Evolutionary conservation across 2,888 invertebrate genomes (phyloP).

Genomic region (Dolomedes plantarius): DNA sequence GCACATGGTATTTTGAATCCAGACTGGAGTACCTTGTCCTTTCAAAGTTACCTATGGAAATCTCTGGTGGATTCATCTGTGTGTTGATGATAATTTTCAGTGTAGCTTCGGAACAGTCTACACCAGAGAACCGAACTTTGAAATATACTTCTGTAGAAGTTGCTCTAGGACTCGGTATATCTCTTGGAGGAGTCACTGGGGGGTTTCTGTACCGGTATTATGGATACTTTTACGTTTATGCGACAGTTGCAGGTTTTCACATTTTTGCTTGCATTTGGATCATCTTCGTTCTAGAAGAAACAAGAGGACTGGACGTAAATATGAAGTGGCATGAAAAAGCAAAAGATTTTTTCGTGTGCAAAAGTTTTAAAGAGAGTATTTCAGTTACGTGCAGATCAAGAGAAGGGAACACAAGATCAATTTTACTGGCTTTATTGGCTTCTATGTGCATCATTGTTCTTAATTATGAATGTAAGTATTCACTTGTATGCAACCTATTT

Average conservation of each 20-base stretch:
- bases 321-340: conserved; percentile 24
- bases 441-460: conserved; percentile 49
- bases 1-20: conserved; percentile 18
- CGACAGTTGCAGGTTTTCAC: neutral
- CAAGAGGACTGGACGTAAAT: conserved; percentile 19
- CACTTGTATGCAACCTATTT: no score
- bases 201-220: conserved; percentile 39
- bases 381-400: conserved; percentile 15
- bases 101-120: conserved; percentile 45
- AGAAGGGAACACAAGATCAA: conserved; percentile 27
- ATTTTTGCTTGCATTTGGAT: conserved; percentile 19
- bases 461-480: conserved; percentile 49
- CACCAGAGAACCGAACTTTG: conserved; percentile 23
- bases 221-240: conserved; percentile 32
- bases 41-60: conserved; percentile 24
- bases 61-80: conserved; percentile 60
- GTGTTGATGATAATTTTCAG: conserved; percentile 43
- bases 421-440: conserved; percentile 20
- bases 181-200: conserved; percentile 29
- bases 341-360: conserved; percentile 17
- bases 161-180: conserved; percentile 26
- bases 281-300: conserved; percentile 36
- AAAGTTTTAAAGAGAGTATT: conserved; percentile 23
- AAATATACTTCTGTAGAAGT: conserved; percentile 48
- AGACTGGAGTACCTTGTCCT: conserved; percentile 29